Percentiles rank a stretch among this genome's conserved stretches.
Conservation (phyloP, 2,888 invertebrate species). For the Caenorhabditis doughertyi region DNA sequence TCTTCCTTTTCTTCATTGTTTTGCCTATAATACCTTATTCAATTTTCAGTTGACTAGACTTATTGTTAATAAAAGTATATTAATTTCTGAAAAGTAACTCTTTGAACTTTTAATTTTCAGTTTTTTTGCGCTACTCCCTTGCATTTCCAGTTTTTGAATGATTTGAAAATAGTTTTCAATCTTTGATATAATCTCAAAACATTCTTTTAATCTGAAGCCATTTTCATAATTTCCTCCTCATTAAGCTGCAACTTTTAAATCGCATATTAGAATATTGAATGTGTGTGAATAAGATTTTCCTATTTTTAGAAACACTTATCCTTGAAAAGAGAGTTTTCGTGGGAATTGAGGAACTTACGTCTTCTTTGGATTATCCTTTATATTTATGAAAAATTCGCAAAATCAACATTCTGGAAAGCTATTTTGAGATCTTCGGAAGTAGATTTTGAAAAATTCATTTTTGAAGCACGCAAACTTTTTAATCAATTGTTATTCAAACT, state of each 20-base stretch:
- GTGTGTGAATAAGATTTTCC: not conserved
- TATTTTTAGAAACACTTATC: slow-evolving; percentile 5
- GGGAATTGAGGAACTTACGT: slow-evolving; percentile 12
- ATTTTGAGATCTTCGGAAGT: too few relatives aligned
- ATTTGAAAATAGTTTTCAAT: too few relatives aligned
- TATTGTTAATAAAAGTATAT: too few relatives aligned
- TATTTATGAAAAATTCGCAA: not conserved
- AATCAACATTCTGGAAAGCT: too few relatives aligned
- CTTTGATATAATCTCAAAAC: not conserved
- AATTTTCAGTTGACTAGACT: not conserved
- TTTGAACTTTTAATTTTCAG: too few relatives aligned
- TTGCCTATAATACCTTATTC: not conserved
- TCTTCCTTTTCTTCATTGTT: not conserved
- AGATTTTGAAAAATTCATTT: too few relatives aligned
- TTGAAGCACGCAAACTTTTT: too few relatives aligned
- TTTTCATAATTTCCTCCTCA: slow-evolving; percentile 1
- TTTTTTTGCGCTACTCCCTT: too few relatives aligned
- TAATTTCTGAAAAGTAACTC: not conserved
- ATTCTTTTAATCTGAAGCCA: slow-evolving; percentile 5
- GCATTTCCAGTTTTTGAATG: too few relatives aligned
- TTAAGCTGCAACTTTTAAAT: not conserved
- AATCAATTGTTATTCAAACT: too few relatives aligned
- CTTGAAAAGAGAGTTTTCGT: not conserved
- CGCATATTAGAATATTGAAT: not conserved
- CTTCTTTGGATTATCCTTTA: slow-evolving; percentile 19